Percentiles rank a stretch among this genome's conserved stretches.
phyloP scores from a whole-genome alignment of 2,797 vertebrate genomes.

The Thamnophis elegans region DNA sequence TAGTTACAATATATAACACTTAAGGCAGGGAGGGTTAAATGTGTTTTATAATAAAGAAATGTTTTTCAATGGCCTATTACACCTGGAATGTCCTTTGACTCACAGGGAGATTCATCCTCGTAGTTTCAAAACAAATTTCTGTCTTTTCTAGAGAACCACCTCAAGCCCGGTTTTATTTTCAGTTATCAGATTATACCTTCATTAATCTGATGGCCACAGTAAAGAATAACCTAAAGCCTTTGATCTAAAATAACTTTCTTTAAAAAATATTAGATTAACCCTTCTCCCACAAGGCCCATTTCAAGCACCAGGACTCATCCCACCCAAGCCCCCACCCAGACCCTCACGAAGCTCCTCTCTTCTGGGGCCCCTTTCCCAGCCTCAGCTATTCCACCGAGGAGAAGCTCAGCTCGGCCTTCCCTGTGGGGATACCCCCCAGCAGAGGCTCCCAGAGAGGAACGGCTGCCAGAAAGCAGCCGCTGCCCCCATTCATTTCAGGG shows the following conservation, averaged over 20 bases:
- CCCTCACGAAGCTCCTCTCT: too few relatives aligned
- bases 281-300: background rate
- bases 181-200: background rate
- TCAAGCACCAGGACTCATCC: background rate
- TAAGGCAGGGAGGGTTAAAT: background rate
- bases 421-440: too few relatives aligned
- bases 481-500: background rate
- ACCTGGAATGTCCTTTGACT: background rate
- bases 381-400: background rate
- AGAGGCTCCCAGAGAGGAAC: background rate
- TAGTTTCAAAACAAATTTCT: constrained; percentile 8
- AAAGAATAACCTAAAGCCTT: constrained; percentile 6
- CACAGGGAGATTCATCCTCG: background rate
- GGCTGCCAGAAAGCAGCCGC: background rate
- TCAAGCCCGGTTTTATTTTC: background rate
- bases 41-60: background rate
- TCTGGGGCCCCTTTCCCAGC: background rate
- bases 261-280: background rate
- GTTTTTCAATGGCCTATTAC: background rate
- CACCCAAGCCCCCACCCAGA: background rate
- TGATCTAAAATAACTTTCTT: constrained; percentile 31
- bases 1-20: background rate
- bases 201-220: constrained; percentile 23
- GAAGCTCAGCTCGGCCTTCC: background rate
- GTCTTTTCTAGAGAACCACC: background rate